phyloP scores from a whole-genome alignment of 1,140 invertebrate genomes.

The Metopolophium dirhodum region DNA sequence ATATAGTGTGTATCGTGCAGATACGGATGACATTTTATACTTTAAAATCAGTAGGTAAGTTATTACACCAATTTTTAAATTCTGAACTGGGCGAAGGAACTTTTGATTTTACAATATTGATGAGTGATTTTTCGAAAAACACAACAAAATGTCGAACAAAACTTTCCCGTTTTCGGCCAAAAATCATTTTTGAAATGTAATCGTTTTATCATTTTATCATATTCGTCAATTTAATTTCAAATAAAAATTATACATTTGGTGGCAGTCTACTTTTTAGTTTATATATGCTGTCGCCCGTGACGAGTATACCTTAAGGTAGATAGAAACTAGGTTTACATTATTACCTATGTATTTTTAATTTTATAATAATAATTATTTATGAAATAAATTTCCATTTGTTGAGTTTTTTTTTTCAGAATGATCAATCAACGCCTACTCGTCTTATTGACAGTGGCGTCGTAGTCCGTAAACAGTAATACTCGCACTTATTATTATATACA shows the following conservation, averaged over 20 bases:
- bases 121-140: no score
- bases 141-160: no score
- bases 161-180: no score
- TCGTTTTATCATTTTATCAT: no score
- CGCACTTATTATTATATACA: background rate
- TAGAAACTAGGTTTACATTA: background rate
- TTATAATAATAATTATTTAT: background rate
- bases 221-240: background rate
- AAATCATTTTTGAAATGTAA: no score
- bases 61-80: no score
- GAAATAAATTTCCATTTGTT: background rate
- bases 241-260: background rate
- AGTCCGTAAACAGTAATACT: background rate
- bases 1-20: no score
- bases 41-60: no score
- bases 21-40: no score
- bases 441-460: background rate
- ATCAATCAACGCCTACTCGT: slow-evolving; percentile 12
- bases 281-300: background rate
- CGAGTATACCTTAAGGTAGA: background rate
- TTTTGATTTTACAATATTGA: no score
- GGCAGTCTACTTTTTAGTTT: background rate
- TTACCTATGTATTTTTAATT: background rate
- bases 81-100: no score
- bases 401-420: background rate